Conservation (phyloP, 1,140 invertebrate genomes). For the Zaprionus inermis region DNA sequence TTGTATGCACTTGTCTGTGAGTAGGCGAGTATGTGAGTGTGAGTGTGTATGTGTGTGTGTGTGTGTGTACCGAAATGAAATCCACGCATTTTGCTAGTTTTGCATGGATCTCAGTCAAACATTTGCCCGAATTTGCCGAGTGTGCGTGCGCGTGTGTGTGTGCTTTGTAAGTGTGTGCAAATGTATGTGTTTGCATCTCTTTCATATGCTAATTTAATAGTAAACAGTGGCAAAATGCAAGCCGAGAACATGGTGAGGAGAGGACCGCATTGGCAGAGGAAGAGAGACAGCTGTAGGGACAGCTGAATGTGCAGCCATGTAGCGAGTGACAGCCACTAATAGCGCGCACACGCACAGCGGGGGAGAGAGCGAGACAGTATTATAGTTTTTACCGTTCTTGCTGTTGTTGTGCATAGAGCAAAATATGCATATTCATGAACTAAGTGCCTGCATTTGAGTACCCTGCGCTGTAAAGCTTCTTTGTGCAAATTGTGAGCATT, state of each 20-base stretch:
- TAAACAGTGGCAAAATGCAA: conserved; percentile 57
- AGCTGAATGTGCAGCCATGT: conserved; percentile 33
- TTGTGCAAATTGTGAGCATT: conserved; percentile 63
- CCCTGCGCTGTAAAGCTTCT: conserved; percentile 48
- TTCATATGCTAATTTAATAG: conserved; percentile 69
- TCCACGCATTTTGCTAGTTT: conserved; percentile 38
- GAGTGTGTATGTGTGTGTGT: conserved; percentile 17
- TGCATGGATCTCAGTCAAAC: conserved; percentile 24
- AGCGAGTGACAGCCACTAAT: conserved; percentile 63
- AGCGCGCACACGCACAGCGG: conserved; percentile 42
- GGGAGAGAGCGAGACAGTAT: neutral
- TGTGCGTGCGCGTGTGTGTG: conserved; percentile 22
- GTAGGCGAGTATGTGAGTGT: conserved; percentile 10
- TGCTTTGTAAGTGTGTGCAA: conserved; percentile 4
- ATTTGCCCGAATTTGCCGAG: conserved; percentile 12
- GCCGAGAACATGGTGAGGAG: conserved; percentile 30
- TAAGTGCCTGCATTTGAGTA: conserved; percentile 57
- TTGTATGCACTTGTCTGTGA: conserved; percentile 1
- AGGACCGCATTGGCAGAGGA: neutral
- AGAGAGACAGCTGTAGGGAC: neutral
- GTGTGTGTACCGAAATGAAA: conserved; percentile 13
- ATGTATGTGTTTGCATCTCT: conserved; percentile 41
- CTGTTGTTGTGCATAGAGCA: conserved; percentile 28
- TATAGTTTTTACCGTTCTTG: conserved; percentile 7
- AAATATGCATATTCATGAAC: conserved; percentile 69